These are phyloP conservation scores for Chionis minor DNA, from an alignment of 2,113 vertebrate genomes.

Conservation along the genomic window DNA sequence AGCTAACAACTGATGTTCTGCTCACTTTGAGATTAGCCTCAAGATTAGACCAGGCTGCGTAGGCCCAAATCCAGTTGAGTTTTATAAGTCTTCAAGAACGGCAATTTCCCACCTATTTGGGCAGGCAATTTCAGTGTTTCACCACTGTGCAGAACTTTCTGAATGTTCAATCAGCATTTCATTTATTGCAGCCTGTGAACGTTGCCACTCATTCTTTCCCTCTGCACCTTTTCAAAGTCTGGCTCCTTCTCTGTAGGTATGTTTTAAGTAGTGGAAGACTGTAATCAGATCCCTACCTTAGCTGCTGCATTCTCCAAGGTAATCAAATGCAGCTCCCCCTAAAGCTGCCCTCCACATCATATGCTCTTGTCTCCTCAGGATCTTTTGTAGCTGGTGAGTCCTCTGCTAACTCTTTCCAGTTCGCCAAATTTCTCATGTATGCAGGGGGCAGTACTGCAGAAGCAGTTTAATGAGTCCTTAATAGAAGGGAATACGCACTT, in stretches of 20 bases:
- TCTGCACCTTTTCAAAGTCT: neutral
- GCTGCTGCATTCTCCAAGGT: neutral
- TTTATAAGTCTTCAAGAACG: neutral
- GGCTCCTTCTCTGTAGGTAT: neutral
- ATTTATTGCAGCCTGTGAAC: neutral
- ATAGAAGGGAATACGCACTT: neutral
- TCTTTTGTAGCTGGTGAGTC: neutral
- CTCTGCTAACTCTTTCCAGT: neutral
- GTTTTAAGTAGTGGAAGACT: neutral
- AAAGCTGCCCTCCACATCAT: neutral
- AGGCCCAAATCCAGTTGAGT: neutral
- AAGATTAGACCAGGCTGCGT: neutral
- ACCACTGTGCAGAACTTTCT: neutral
- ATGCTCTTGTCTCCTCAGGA: neutral
- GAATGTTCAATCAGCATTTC: neutral
- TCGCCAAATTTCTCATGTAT: neutral
- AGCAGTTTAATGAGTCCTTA: neutral
- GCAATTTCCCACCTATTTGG: neutral
- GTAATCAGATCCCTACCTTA: neutral
- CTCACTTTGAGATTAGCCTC: neutral
- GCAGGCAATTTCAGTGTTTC: neutral
- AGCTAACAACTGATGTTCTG: neutral
- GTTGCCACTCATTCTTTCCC: neutral
- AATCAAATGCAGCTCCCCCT: neutral
- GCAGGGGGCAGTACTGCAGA: neutral